A percentile compares a stretch with the other conserved stretches of the same genome.
Conservation (phyloP, 2,797 vertebrate species). For the Schizopygopsis pylzovi region DNA sequence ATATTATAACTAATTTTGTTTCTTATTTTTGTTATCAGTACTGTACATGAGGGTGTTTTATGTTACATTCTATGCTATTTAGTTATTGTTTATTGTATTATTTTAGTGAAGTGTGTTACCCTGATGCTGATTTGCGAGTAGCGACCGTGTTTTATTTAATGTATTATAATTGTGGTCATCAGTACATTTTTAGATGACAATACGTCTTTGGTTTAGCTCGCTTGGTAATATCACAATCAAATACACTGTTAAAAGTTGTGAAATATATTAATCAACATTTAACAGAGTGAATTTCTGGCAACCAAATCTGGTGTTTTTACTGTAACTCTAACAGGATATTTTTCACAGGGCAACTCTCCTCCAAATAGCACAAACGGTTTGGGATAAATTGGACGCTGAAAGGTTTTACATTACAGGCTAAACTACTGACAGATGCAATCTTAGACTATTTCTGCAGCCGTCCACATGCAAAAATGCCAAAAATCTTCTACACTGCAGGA, state of each 20-base stretch:
- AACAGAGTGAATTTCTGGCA: background rate
- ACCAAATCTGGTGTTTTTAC: background rate
- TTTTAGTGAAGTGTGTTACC: background rate
- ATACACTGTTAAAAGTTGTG: background rate
- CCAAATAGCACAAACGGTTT: background rate
- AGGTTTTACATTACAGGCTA: background rate
- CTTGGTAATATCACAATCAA: background rate
- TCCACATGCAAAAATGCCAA: conserved; percentile 31
- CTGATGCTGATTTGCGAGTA: background rate
- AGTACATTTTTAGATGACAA: background rate
- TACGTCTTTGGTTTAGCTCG: background rate
- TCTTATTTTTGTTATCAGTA: background rate
- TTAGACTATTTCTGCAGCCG: background rate
- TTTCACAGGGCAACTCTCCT: background rate
- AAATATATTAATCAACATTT: background rate
- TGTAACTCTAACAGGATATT: background rate
- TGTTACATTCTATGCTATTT: background rate
- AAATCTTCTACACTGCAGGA: conserved; percentile 35
- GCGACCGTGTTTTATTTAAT: background rate
- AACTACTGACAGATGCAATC: conserved; percentile 7
- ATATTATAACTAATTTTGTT: background rate
- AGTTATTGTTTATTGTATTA: background rate
- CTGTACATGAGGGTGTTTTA: background rate
- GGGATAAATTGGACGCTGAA: background rate
- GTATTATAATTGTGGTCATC: background rate